Conservation (phyloP, 2,797 vertebrate species). For the Argyrosomus regius region DNA sequence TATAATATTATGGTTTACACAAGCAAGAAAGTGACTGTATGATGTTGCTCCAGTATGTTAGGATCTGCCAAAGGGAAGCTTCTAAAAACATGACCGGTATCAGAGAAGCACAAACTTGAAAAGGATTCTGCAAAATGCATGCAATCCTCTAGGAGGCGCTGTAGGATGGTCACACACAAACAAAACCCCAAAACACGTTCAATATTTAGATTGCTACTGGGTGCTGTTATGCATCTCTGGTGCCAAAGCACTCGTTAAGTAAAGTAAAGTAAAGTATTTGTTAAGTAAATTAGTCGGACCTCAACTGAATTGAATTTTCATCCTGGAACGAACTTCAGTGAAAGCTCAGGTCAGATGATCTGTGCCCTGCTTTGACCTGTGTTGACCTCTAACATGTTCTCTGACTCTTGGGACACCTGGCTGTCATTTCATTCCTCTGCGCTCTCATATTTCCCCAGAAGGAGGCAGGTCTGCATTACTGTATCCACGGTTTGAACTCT, state of each 20-base stretch:
- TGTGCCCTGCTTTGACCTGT: slow-evolving; percentile 53
- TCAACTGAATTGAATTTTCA: slow-evolving; percentile 35
- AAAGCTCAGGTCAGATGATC: slow-evolving; percentile 36
- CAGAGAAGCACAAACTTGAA: neutral
- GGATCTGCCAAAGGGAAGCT: neutral
- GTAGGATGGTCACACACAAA: neutral
- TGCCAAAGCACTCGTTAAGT: neutral
- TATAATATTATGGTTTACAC: neutral
- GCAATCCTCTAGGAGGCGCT: neutral
- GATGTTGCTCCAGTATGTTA: neutral
- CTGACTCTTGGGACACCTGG: slow-evolving; percentile 58
- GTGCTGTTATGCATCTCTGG: neutral
- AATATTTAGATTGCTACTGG: neutral
- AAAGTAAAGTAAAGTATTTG: too few species aligned
- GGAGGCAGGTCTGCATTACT: slow-evolving; percentile 41
- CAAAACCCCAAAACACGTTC: neutral
- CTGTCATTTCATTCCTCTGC: slow-evolving; percentile 62
- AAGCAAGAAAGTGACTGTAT: neutral
- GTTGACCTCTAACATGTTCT: slow-evolving; percentile 67
- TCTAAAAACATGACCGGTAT: neutral
- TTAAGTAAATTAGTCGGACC: slow-evolving; percentile 37
- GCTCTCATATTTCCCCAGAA: slow-evolving; percentile 69
- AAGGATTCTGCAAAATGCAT: neutral
- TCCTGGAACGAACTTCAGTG: slow-evolving; percentile 28
- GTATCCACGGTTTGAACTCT: slow-evolving; percentile 61